phyloP scores from a whole-genome alignment of 2,797 vertebrate species.

The Anguilla pacifica region DNA sequence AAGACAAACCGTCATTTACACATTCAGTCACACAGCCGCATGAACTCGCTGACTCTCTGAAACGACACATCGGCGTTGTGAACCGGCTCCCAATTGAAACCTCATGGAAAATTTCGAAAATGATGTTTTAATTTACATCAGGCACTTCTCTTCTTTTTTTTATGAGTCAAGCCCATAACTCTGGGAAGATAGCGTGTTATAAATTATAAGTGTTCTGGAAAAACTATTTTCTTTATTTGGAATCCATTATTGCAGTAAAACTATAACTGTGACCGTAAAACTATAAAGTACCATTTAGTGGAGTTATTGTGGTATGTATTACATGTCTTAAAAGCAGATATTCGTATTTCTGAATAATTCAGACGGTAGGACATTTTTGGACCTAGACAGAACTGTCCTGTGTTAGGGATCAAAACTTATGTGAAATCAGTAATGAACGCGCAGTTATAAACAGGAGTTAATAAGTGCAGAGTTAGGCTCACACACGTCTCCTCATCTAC shows the following conservation, averaged over 20 bases:
- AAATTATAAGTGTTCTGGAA: not conserved
- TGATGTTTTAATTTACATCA: not conserved
- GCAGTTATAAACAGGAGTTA: not conserved
- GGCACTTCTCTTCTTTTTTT: not conserved
- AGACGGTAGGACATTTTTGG: not conserved
- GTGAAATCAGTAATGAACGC: not conserved
- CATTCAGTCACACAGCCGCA: not conserved
- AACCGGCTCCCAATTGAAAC: not conserved
- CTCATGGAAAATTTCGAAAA: not conserved
- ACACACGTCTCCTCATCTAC: no score
- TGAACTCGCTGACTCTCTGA: not conserved
- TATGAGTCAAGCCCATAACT: not conserved
- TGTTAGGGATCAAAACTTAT: not conserved
- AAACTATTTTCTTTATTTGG: not conserved
- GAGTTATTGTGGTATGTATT: not conserved
- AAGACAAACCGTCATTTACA: not conserved
- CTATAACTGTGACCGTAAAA: not conserved
- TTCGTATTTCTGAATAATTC: not conserved
- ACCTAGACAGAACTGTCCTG: not conserved
- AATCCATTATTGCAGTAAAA: not conserved
- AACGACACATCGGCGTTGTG: not conserved
- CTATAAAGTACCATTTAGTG: not conserved
- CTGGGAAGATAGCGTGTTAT: not conserved
- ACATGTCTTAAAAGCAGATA: not conserved
- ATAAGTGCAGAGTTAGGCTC: no score